phyloP scores from a whole-genome alignment of 2,113 vertebrate genomes.

The Scopus umbretta region DNA sequence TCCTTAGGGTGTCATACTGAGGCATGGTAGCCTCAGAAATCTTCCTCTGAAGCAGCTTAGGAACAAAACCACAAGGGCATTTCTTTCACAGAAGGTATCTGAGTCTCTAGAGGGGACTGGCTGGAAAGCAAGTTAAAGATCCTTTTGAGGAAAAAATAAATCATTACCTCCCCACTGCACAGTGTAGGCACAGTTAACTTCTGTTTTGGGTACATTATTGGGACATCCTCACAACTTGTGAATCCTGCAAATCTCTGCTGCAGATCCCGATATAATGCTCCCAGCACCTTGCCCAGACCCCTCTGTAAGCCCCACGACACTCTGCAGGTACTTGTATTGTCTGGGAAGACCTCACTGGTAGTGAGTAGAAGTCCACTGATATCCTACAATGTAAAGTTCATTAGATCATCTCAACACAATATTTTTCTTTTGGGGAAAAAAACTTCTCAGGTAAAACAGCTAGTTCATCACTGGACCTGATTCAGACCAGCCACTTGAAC shows the following conservation, averaged over 20 bases:
- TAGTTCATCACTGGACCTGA: neutral
- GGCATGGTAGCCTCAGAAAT: neutral
- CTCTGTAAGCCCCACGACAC: rapidly evolving
- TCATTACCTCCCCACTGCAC: neutral
- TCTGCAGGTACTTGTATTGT: neutral
- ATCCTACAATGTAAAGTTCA: neutral
- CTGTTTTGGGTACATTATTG: neutral
- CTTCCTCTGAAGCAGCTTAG: neutral
- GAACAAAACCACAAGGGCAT: neutral
- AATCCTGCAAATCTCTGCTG: neutral
- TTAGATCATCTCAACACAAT: neutral
- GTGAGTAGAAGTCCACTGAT: neutral
- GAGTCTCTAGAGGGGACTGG: neutral
- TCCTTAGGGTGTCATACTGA: neutral
- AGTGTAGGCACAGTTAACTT: neutral
- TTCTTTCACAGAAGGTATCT: neutral
- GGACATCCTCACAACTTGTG: neutral
- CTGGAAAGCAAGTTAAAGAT: neutral
- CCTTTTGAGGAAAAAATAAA: neutral
- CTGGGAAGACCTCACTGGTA: neutral
- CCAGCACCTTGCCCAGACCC: neutral
- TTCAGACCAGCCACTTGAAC: neutral
- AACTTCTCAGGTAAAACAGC: neutral
- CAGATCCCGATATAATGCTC: neutral
- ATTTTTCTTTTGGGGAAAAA: neutral